Evolutionary conservation across 2,888 invertebrate species (phyloP).

Genomic region (Halictus quadricinctus): DNA sequence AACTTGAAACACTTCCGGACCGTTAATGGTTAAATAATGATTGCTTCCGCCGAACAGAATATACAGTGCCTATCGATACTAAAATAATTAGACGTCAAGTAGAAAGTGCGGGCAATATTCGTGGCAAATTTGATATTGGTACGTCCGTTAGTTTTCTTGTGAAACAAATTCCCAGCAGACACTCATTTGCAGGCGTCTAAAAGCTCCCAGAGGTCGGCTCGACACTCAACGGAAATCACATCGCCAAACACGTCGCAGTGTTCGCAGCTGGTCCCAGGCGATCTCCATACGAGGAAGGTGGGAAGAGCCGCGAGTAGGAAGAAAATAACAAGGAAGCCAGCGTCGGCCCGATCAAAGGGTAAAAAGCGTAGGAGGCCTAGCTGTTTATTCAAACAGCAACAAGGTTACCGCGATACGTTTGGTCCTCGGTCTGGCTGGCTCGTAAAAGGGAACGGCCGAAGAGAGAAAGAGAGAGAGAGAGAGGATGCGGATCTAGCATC

Average conservation of each 20-base stretch:
- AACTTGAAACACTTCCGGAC: no score
- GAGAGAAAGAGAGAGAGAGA: not conserved
- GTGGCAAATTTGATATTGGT: not conserved
- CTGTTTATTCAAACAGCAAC: slow-evolving; percentile 31
- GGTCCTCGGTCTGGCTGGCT: not conserved
- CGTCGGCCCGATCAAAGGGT: slow-evolving; percentile 3
- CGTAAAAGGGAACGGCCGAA: slow-evolving; percentile 7
- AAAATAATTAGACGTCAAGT: no score
- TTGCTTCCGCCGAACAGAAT: no score
- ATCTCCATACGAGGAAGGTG: not conserved
- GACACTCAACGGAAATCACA: not conserved
- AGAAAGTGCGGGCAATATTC: not conserved
- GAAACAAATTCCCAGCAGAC: not conserved
- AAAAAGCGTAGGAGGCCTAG: not conserved
- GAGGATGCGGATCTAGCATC: not conserved
- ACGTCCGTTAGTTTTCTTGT: not conserved
- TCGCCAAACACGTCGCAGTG: not conserved
- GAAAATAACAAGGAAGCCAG: slow-evolving; percentile 21
- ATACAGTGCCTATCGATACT: no score
- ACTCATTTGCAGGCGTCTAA: not conserved
- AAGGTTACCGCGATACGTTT: slow-evolving; percentile 31
- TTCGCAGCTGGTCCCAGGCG: not conserved
- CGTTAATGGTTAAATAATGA: no score
- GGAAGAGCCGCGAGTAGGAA: not conserved
- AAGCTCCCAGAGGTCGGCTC: not conserved